phyloP scores from a whole-genome alignment of 2,888 invertebrate genomes.

The Thera britannica region DNA sequence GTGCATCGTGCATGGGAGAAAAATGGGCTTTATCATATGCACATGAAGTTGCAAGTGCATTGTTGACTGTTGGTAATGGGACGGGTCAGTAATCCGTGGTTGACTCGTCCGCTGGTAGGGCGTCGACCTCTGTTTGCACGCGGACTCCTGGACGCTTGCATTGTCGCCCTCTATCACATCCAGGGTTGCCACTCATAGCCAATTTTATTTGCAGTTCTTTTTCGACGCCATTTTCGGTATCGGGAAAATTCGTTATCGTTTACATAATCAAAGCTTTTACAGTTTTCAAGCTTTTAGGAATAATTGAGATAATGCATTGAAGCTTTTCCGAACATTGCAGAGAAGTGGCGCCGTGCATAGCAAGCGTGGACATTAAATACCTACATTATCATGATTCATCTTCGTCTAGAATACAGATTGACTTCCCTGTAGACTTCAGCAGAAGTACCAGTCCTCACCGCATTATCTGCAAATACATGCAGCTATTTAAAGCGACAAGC shows the following conservation, averaged over 20 bases:
- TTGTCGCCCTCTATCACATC: conserved; percentile 61
- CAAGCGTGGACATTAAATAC: background rate
- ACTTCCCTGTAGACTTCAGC: conserved; percentile 12
- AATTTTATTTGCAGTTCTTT: conserved; percentile 20
- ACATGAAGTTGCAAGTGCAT: conserved; percentile 51
- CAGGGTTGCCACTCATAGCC: conserved; percentile 53
- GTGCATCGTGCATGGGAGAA: conserved; percentile 39
- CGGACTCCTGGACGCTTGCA: conserved; percentile 67
- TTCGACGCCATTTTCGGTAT: no score
- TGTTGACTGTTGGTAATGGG: conserved; percentile 50
- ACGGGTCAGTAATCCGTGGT: conserved; percentile 74
- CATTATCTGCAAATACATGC: conserved; percentile 26
- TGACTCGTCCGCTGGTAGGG: conserved; percentile 64
- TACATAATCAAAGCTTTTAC: no score
- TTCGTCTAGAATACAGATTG: conserved; percentile 3
- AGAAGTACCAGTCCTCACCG: conserved; percentile 9
- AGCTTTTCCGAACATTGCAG: background rate
- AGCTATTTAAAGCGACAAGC: conserved; percentile 26
- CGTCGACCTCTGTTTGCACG: conserved; percentile 70
- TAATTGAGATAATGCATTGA: no score
- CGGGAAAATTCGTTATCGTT: no score
- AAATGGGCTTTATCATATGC: conserved; percentile 47
- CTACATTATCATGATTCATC: background rate
- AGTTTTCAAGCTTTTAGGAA: no score
- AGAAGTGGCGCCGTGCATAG: background rate